These are phyloP conservation scores for Argentina silus DNA, from an alignment of 2,797 vertebrate species.

Conservation along the genomic window DNA sequence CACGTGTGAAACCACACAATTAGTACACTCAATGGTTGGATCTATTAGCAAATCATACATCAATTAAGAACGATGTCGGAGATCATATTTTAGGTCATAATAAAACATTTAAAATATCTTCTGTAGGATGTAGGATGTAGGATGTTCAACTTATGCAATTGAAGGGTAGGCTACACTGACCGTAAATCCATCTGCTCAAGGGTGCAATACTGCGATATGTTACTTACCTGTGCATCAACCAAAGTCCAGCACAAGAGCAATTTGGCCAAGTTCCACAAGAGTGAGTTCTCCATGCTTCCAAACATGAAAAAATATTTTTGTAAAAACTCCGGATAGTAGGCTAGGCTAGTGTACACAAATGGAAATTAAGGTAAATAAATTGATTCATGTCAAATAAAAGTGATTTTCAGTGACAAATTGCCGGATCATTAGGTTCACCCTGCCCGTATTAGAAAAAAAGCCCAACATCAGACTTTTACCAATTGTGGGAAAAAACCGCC, in stretches of 20 bases:
- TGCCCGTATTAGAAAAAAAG: too few relatives aligned
- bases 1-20: too few relatives aligned
- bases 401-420: too few relatives aligned
- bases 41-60: not conserved
- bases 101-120: too few relatives aligned
- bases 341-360: not conserved
- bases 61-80: too few relatives aligned
- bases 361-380: not conserved
- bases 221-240: conserved; percentile 69
- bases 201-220: not conserved
- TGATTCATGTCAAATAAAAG: not conserved
- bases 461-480: too few relatives aligned
- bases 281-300: conserved; percentile 7
- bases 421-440: too few relatives aligned
- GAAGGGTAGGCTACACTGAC: too few relatives aligned
- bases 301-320: not conserved
- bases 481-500: too few relatives aligned
- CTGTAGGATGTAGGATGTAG: too few relatives aligned
- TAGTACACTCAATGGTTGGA: not conserved
- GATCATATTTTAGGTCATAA: too few relatives aligned
- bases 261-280: conserved; percentile 48
- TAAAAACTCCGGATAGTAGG: not conserved
- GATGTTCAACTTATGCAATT: not conserved
- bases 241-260: conserved; percentile 56
- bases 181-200: too few relatives aligned